A percentile compares a stretch with the other conserved stretches of the same genome.
These are phyloP conservation scores for Anguilla japonica DNA, from an alignment of 2,113 vertebrate genomes.

Conservation along the genomic window DNA sequence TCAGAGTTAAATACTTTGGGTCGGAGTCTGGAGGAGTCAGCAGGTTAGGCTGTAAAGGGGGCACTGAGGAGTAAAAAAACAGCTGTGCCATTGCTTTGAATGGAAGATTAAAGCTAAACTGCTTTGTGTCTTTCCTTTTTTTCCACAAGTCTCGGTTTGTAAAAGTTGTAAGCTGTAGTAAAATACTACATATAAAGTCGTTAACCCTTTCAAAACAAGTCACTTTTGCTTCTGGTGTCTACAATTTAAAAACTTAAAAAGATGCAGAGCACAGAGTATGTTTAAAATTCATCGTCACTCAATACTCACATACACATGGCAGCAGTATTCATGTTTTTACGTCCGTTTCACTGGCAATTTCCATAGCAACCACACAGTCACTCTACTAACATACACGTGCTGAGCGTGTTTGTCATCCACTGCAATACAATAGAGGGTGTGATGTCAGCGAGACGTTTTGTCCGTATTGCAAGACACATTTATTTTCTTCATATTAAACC, in stretches of 20 bases:
- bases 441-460: slow-evolving; percentile 60
- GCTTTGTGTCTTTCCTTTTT: slow-evolving; percentile 53
- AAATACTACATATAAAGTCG: slow-evolving; percentile 10
- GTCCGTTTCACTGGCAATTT: slow-evolving; percentile 53
- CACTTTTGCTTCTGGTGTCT: background rate
- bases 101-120: slow-evolving; percentile 63
- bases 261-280: background rate
- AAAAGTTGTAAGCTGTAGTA: slow-evolving; percentile 42
- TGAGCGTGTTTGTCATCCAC: slow-evolving; percentile 58
- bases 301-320: background rate
- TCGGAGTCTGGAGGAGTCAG: slow-evolving; percentile 37
- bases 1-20: slow-evolving; percentile 37
- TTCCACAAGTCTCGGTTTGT: slow-evolving; percentile 46
- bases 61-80: slow-evolving; percentile 51
- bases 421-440: slow-evolving; percentile 38
- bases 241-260: background rate
- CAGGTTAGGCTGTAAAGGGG: slow-evolving; percentile 53
- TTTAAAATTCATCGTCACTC: background rate
- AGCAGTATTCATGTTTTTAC: slow-evolving; percentile 48
- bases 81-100: slow-evolving; percentile 56
- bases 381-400: slow-evolving; percentile 33
- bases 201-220: background rate
- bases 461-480: slow-evolving; percentile 44
- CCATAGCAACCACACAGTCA: slow-evolving; percentile 60
- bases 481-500: slow-evolving; percentile 47